Evolutionary conservation across 2,888 invertebrate species (phyloP), one percentile per base, ranked within the genome.

Genomic region (Lithophane socia): DNA sequence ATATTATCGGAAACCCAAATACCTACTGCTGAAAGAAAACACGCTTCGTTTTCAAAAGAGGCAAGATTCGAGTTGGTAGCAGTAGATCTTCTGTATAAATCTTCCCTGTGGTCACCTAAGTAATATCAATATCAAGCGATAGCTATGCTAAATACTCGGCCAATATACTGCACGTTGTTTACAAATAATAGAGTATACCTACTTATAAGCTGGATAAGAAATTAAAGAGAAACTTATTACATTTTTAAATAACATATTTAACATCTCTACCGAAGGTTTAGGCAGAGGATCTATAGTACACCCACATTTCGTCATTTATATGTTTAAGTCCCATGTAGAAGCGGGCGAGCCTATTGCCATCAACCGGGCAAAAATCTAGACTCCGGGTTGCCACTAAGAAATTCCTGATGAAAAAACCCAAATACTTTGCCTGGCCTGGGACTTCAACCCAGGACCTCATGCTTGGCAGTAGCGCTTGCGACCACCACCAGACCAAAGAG

Each of bases 111-210:
- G 2, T 21, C 37, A 37, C 37, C 37, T 37, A 71, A 52, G 56
- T 67, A 70, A 74, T 61, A 69, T 80, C 54, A 80, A 66, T 75
- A 81, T 56, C 65, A 47, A 18, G 56, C 42, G 29, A 69, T 54
- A 37, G 24, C 56, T 56, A 42, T 70, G 69, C 54, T 75, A 75
- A 29, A 80, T 80, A 52, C 16, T 58, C 21, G n/a, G n/a, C n/a
- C n/a, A 29, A 37, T 58, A 37, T 47, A 58, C 37, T 73, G 37
- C 5, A 37, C 13, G 10, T 75, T 3, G 47, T 47, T 47, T 58
- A 47, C n/a, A 44, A 44, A 24, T 8, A 73, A 7, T 0, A 44
- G 1, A 24, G 42, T 16, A 13, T 24, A 71, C 13, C 21, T 24
- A 21, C 3, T 21, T 21, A 42, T 10, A 24, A 18, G 21, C 3